Evolutionary conservation across 1,140 invertebrate genomes (phyloP), one percentile per base, ranked within the genome.

Genomic region (Drosophila obscura): DNA sequence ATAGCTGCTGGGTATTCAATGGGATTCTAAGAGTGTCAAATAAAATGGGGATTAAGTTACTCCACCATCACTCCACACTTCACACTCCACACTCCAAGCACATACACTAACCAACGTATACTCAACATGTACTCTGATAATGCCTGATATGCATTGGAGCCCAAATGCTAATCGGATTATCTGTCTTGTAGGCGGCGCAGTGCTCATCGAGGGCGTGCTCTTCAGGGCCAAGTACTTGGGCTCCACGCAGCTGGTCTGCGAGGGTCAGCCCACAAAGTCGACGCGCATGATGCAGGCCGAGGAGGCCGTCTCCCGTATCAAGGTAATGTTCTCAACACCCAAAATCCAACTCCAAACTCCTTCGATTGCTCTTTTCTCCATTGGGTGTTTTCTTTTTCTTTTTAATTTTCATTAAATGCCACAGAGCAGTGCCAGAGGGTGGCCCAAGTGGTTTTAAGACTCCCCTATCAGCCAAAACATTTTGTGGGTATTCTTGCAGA

Each of bases 221-320:
- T 99, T 99, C 93, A 96, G 99, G 56, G 98, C 98, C 19, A 94
- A 97, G 55, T 99, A 99, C 92, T 94, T 99, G 52, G 99, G 99
- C 62, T 99, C 98, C 22, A 99, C 99, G 5, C 99, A 99, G 92
- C 94, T 99, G 56, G 97, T 99, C 26, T 99, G 98, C 90, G 98
- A 99, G 91, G 98, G 98, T 13, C 97, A 99, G 91, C 98, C 98
- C 4, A 99, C 98, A 0, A 99, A 99, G 93, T 97, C 98, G 4
- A 99, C 98, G 22, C 94, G 99, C 69, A 99, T 99, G 98, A 97
- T 99, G 94, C 99, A 99, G 91, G 99, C 99, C 0, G 99, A 99
- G 93, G 99, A 99, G 92, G 99, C 99, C 13, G 99, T 99, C 1
- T 98, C 98, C 13, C 95, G 98, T 91, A 99, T 99, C 82, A 99